Conservation (phyloP, 2,888 invertebrate genomes). For the Napeogenes sylphis region DNA sequence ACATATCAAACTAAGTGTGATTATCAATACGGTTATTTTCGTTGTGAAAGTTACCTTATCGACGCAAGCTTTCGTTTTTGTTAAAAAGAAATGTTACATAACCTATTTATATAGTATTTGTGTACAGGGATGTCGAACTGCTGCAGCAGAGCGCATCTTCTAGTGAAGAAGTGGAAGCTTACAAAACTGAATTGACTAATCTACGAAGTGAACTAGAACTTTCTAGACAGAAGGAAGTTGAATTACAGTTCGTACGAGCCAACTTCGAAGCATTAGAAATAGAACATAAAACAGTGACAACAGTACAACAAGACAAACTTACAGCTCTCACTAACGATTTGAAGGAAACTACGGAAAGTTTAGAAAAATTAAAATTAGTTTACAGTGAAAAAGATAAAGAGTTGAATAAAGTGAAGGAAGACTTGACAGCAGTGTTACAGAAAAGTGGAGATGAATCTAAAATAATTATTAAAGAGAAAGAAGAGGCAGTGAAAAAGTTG, state of each 20-base stretch:
- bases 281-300: constrained; percentile 62
- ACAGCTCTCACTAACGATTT: constrained; percentile 54
- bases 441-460: constrained; percentile 65
- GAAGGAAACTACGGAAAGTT: constrained; percentile 57
- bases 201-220: constrained; percentile 67
- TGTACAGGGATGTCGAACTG: constrained; percentile 62
- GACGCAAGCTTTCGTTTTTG: no score
- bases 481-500: constrained; percentile 55
- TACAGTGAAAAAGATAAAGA: constrained; percentile 57
- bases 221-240: constrained; percentile 76
- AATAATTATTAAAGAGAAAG: constrained; percentile 59
- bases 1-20: no score
- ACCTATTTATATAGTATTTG: background rate
- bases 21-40: no score
- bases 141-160: constrained; percentile 69
- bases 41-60: background rate
- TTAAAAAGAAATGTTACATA: background rate
- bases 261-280: constrained; percentile 66
- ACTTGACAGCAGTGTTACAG: constrained; percentile 54
- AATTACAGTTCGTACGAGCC: constrained; percentile 63
- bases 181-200: constrained; percentile 61
- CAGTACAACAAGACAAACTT: constrained; percentile 64
- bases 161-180: constrained; percentile 69
- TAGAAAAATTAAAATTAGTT: constrained; percentile 55
- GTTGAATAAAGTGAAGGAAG: constrained; percentile 57